Evolutionary conservation across 2,888 invertebrate genomes (phyloP), one percentile per base, ranked within the genome.

Genomic region (Galerucella calmariensis): DNA sequence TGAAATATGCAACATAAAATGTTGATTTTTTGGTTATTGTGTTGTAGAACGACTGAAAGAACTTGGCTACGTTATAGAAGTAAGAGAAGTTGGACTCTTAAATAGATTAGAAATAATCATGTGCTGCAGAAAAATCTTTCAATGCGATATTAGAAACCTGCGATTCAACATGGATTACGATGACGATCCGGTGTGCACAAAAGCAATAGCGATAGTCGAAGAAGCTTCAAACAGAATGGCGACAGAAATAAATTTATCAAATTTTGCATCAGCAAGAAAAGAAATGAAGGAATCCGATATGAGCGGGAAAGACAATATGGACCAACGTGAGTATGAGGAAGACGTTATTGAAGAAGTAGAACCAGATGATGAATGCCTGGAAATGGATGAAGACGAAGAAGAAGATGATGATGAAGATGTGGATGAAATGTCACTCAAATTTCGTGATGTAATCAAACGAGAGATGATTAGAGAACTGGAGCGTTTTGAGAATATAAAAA

Each of bases 111-210:
- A 80, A 16, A 79, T 87, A 10, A 82, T 83, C 75, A 83, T 86
- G 78, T 80, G 71, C 66, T 82, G 82, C 24, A 78, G 83, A 59
- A 81, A 78, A 69, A 81, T 87, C 46, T 86, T 84, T 75, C 79
- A 82, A 56, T 85, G 86, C 63, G 82, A 86, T 63, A 83, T 87
- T 41, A 79, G 79, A 69, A 80, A 85, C 78, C 76, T 87, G 10
- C 79, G 79, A 75, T 87, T 86, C 74, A 85, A 86, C 73, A 80
- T 83, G 77, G 78, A 81, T 6, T 81, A 73, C 44, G 82, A 83
- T 27, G 83, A 84, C 58, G 86, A 87, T 78, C 69, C 73, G 0
- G 81, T 85, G 2, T 84, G 85, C 59, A 77, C 79, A 69, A 79
- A 75, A 63, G 79, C 83, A 0, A 73, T 85, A 63, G 75, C 74